Percentiles rank a stretch among this genome's conserved stretches.
These are phyloP conservation scores for Takifugu bimaculatus DNA, from an alignment of 2,113 vertebrate species.

Conservation along the genomic window DNA sequence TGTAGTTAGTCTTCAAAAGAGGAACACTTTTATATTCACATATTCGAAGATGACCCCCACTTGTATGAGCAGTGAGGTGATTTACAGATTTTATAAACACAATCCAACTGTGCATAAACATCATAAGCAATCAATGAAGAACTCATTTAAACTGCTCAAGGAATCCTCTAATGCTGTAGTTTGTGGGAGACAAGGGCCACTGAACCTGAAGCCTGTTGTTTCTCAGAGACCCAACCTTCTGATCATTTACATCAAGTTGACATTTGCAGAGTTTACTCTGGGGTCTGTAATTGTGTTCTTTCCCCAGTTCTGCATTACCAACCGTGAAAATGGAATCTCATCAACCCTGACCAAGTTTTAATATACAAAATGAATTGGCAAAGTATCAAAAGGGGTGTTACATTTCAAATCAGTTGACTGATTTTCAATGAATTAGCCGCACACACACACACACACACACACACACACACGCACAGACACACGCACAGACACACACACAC, in stretches of 20 bases:
- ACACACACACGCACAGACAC: conserved; percentile 25
- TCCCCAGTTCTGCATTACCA: conserved; percentile 99
- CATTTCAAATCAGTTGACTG: conserved; percentile 99
- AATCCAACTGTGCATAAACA: too few relatives aligned
- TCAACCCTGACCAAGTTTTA: conserved; percentile 99
- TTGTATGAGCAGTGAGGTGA: too few relatives aligned
- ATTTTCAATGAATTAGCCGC: conserved; percentile 74
- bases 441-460: conserved; percentile 16
- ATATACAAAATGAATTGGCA: conserved; percentile 99
- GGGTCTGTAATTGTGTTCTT: conserved; percentile 99
- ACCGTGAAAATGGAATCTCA: conserved; percentile 99
- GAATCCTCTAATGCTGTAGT: too few relatives aligned
- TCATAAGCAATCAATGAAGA: too few relatives aligned
- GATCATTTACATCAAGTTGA: conserved; percentile 99
- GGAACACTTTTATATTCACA: too few relatives aligned
- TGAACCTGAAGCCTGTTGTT: conserved; percentile 74
- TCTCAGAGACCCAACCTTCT: conserved; percentile 83
- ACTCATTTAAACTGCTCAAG: too few relatives aligned
- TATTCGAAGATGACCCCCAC: too few relatives aligned
- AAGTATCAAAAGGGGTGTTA: conserved; percentile 92
- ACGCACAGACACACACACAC: conserved; percentile 31
- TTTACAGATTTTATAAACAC: too few relatives aligned
- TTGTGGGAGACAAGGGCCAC: conserved; percentile 1
- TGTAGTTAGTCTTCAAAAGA: too few relatives aligned
- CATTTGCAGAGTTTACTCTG: conserved; percentile 99